Conservation (phyloP, 2,797 vertebrate species). For the Gymnodraco acuticeps region DNA sequence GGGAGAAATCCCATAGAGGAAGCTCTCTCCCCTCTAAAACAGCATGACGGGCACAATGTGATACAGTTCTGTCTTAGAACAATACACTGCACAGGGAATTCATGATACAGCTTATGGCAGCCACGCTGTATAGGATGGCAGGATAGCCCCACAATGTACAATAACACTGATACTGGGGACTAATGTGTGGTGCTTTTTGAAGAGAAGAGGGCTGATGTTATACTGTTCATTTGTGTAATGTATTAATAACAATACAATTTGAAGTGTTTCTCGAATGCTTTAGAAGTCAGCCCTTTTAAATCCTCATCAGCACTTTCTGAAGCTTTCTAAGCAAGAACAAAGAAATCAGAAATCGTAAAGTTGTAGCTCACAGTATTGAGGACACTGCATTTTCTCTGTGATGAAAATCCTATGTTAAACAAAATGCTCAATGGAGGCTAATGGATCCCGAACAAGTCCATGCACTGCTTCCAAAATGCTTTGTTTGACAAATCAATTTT, state of each 20-base stretch:
- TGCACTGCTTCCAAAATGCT: constrained; percentile 84
- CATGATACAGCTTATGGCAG: constrained; percentile 71
- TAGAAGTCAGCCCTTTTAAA: constrained; percentile 43
- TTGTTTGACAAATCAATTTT: constrained; percentile 88
- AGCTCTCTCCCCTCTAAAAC: constrained; percentile 81
- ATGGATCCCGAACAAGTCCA: constrained; percentile 84
- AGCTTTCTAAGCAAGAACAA: constrained; percentile 75
- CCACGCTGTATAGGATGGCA: constrained; percentile 66
- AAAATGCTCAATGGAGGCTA: constrained; percentile 85
- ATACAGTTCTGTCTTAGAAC: constrained; percentile 82
- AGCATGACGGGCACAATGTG: constrained; percentile 85
- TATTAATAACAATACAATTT: constrained; percentile 5
- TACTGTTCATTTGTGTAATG: constrained; percentile 10
- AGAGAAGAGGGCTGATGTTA: constrained; percentile 29
- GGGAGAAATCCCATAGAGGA: constrained; percentile 81
- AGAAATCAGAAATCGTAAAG: constrained; percentile 82
- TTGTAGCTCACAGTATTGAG: constrained; percentile 81
- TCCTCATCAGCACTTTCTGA: constrained; percentile 76
- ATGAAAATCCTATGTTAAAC: constrained; percentile 87
- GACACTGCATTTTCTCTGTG: constrained; percentile 84
- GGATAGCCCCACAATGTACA: constrained; percentile 59
- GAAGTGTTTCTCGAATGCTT: constrained; percentile 8
- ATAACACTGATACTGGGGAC: constrained; percentile 54
- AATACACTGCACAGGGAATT: constrained; percentile 78
- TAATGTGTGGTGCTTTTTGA: constrained; percentile 42